These are phyloP conservation scores for Theropithecus gelada DNA, from an alignment of 2,113 vertebrate species.

Conservation along the genomic window DNA sequence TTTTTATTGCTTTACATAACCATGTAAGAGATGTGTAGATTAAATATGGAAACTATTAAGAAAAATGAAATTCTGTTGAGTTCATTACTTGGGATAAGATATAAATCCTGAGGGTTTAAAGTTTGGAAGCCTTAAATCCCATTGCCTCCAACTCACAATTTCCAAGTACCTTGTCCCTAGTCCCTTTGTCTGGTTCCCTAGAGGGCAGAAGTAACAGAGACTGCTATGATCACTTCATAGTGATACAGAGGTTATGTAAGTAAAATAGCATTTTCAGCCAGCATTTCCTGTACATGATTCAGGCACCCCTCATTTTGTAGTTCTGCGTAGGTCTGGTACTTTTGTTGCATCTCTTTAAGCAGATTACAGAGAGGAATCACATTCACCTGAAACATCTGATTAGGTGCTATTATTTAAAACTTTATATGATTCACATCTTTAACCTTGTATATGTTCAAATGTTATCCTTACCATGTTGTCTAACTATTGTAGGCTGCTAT, in stretches of 20 bases:
- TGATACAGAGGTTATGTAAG: neutral
- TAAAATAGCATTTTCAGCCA: neutral
- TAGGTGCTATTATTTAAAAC: conserved; percentile 70
- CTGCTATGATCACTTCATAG: neutral
- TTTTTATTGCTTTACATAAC: neutral
- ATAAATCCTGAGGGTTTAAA: neutral
- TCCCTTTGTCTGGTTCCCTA: neutral
- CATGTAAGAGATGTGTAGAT: neutral
- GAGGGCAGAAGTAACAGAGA: neutral
- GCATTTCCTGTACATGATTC: neutral
- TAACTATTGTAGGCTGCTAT: neutral
- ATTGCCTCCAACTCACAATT: neutral
- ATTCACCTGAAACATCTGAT: conserved; percentile 56
- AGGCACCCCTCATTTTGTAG: neutral
- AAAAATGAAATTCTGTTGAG: conserved; percentile 19
- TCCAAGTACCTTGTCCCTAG: neutral
- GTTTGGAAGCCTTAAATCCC: neutral
- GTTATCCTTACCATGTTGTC: neutral
- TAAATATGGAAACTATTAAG: neutral
- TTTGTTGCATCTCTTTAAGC: conserved; percentile 1
- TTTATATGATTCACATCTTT: conserved; percentile 47
- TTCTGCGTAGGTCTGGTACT: neutral
- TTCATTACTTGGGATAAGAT: neutral
- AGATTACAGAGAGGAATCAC: conserved; percentile 23
- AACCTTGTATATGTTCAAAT: conserved; percentile 1